Conservation (phyloP, 30 jellyfish, hydroid and myxozoan species). For the Aurelia aurita region DNA sequence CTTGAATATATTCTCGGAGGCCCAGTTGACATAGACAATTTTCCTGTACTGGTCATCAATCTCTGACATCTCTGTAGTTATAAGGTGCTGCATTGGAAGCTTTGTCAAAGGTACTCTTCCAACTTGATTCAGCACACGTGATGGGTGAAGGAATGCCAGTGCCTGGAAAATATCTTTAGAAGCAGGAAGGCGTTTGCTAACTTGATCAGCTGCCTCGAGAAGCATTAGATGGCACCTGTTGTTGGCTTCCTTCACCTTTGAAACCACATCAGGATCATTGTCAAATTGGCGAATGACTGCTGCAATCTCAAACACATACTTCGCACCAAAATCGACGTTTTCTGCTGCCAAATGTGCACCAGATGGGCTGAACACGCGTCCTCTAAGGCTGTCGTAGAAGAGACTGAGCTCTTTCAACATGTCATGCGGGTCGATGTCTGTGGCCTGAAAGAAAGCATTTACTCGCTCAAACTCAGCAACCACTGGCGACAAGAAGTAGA, state of each 20-base stretch:
- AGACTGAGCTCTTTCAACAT: slow-evolving; percentile 46
- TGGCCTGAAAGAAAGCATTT: too few relatives aligned
- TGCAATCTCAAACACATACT: too few relatives aligned
- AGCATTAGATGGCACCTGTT: slow-evolving; percentile 48
- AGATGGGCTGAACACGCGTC: too few relatives aligned
- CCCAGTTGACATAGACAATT: slow-evolving; percentile 51
- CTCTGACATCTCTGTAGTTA: slow-evolving; percentile 31
- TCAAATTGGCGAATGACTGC: neutral
- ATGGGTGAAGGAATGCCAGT: too few relatives aligned
- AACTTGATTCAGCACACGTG: too few relatives aligned
- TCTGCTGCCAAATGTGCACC: too few relatives aligned
- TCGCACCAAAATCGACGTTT: slow-evolving; percentile 23
- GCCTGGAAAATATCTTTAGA: too few relatives aligned
- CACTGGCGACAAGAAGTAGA: slow-evolving; percentile 9
- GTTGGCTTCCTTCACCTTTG: slow-evolving; percentile 25
- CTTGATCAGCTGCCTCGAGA: slow-evolving; percentile 62
- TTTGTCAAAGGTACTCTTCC: slow-evolving; percentile 40
- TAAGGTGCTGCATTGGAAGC: slow-evolving; percentile 24
- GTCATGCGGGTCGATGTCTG: too few relatives aligned
- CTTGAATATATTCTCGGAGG: slow-evolving; percentile 52
- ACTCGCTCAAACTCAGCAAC: too few relatives aligned
- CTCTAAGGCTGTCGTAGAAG: too few relatives aligned
- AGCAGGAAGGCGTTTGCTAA: slow-evolving; percentile 53
- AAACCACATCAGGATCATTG: slow-evolving; percentile 31
- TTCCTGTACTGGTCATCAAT: slow-evolving; percentile 60